Conservation (phyloP, 2,888 invertebrate species). For the Anodontia alba region DNA sequence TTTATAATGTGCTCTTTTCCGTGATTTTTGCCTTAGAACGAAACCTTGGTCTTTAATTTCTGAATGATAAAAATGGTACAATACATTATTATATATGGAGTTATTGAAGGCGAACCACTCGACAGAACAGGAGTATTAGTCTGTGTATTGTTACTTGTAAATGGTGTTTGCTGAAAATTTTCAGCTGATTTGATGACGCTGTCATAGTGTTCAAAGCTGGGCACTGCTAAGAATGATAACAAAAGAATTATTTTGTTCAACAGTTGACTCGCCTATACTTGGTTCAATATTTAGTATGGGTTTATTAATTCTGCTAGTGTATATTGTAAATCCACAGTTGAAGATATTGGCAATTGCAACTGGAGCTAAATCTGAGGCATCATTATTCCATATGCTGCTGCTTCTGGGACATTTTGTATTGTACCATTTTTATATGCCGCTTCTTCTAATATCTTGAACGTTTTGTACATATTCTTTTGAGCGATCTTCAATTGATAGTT, state of each 20-base stretch:
- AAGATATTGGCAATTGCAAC: not conserved
- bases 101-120: not conserved
- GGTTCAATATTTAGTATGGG: not conserved
- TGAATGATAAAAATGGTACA: too few relatives aligned
- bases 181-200: not conserved
- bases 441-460: not conserved
- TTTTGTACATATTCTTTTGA: not conserved
- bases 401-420: too few relatives aligned
- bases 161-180: not conserved
- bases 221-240: not conserved
- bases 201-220: slow-evolving; percentile 6
- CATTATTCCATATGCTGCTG: not conserved
- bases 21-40: too few relatives aligned
- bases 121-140: not conserved
- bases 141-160: not conserved
- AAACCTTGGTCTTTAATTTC: too few relatives aligned
- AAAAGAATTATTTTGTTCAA: not conserved
- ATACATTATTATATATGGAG: too few relatives aligned
- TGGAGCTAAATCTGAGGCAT: not conserved
- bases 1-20: slow-evolving; percentile 4
- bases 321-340: not conserved
- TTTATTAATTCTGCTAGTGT: not conserved
- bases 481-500: not conserved
- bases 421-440: not conserved
- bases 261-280: not conserved